Conservation (phyloP, 2,797 vertebrate species). For the Enteromius unitaeniatus region DNA sequence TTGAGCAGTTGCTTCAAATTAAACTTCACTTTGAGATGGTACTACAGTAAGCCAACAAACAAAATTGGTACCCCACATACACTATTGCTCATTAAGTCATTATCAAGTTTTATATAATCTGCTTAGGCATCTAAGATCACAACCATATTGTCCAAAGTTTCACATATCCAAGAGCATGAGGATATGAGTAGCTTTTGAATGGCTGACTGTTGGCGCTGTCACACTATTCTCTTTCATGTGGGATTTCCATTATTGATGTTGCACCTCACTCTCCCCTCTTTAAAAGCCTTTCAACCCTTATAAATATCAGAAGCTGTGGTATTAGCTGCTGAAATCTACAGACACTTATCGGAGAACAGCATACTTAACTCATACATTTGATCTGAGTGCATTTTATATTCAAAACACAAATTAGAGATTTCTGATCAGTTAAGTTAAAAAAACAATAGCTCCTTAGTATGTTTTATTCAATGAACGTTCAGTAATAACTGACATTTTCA, state of each 20-base stretch:
- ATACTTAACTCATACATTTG: neutral
- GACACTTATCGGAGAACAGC: neutral
- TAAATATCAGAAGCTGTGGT: conserved; percentile 58
- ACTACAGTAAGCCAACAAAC: neutral
- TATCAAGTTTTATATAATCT: conserved; percentile 23
- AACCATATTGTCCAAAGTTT: conserved; percentile 8
- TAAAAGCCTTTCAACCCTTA: conserved; percentile 60
- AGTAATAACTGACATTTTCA: neutral
- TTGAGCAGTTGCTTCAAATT: conserved; percentile 6
- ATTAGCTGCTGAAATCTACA: conserved; percentile 28
- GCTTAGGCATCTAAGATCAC: neutral
- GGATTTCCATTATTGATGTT: conserved; percentile 63
- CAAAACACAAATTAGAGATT: neutral
- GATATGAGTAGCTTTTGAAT: conserved; percentile 27
- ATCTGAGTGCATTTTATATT: neutral
- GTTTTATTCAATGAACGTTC: neutral
- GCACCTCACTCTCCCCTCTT: conserved; percentile 45
- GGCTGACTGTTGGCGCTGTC: conserved; percentile 46
- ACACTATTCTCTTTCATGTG: conserved; percentile 59
- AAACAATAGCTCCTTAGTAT: neutral
- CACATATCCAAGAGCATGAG: conserved; percentile 4
- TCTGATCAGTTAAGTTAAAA: neutral
- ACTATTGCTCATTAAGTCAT: neutral
- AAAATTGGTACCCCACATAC: conserved; percentile 2
- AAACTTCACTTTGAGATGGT: neutral